Conservation (phyloP, 2,888 invertebrate genomes). For the Galerucella calmariensis region DNA sequence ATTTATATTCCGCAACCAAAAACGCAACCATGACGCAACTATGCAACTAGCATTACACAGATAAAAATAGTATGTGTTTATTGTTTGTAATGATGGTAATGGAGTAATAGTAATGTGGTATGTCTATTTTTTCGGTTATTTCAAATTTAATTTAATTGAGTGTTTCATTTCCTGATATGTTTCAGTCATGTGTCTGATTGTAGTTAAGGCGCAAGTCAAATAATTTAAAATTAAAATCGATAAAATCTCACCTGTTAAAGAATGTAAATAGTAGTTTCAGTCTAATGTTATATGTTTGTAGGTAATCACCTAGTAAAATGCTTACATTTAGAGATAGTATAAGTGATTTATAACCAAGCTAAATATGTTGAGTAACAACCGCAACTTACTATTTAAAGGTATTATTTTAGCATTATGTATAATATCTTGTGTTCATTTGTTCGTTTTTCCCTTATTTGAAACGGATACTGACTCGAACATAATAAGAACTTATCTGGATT, state of each 20-base stretch:
- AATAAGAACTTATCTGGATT: constrained; percentile 66
- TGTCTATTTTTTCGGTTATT: neutral
- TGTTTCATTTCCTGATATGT: too few species aligned
- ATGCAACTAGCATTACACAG: too few species aligned
- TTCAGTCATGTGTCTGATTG: neutral
- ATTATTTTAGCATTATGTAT: constrained; percentile 70
- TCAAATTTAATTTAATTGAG: neutral
- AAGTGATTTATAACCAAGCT: constrained; percentile 45
- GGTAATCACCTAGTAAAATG: constrained; percentile 46
- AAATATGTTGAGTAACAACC: constrained; percentile 68
- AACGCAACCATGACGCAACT: neutral
- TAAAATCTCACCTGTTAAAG: constrained; percentile 19
- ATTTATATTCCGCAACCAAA: neutral
- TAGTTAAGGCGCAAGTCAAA: constrained; percentile 22
- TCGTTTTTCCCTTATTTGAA: constrained; percentile 70
- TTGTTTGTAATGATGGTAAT: too few species aligned
- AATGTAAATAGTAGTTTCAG: constrained; percentile 24
- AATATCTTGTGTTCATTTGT: constrained; percentile 70
- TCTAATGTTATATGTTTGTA: constrained; percentile 22
- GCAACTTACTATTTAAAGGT: constrained; percentile 70
- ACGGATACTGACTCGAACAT: constrained; percentile 61
- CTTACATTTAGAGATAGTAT: constrained; percentile 50
- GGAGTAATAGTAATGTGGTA: neutral
- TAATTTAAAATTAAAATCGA: constrained; percentile 33
- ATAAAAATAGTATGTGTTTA: too few species aligned